Evolutionary conservation across 1,140 invertebrate genomes (phyloP).

Genomic region (Lucilia sericata): DNA sequence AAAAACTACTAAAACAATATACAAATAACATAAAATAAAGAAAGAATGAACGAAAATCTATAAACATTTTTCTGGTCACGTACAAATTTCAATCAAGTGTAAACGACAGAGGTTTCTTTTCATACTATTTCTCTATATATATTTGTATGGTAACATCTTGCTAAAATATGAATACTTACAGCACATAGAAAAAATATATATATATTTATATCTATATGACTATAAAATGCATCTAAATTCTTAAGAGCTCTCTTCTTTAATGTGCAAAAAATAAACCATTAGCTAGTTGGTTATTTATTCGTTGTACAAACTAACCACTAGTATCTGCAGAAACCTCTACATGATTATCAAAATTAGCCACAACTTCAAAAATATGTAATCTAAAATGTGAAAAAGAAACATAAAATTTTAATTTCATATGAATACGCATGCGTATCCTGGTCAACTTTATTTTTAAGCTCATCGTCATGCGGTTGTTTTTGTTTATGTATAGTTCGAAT

Average conservation of each 20-base stretch:
- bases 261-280: neutral
- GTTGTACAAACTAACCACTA: neutral
- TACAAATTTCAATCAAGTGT: conserved; percentile 7
- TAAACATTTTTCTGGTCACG: neutral
- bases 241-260: neutral
- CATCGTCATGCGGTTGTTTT: no score
- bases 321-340: neutral
- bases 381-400: neutral
- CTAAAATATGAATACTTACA: neutral
- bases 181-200: neutral
- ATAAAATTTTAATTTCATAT: neutral
- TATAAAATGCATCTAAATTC: no score
- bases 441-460: neutral
- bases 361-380: neutral
- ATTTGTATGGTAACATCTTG: neutral
- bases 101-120: neutral
- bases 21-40: neutral
- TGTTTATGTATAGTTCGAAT: no score
- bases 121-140: neutral
- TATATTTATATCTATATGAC: neutral
- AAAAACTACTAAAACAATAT: neutral
- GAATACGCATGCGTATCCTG: neutral
- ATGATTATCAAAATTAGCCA: neutral
- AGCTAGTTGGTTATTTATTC: no score
- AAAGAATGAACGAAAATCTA: neutral